Conservation (phyloP, 2,113 vertebrate genomes). For the Notarius lentiginosus region DNA sequence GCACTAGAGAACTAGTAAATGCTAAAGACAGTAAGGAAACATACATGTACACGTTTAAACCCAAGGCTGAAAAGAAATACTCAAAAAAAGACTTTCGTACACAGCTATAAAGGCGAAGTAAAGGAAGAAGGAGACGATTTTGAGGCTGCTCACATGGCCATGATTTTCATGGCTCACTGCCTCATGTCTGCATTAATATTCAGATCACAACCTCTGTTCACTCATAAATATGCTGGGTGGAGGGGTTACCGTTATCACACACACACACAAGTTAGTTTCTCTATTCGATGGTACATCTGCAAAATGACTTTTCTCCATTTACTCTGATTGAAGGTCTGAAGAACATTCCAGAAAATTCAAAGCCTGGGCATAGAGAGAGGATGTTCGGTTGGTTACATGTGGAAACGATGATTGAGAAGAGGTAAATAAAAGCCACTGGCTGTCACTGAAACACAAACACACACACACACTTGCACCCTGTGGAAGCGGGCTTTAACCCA, state of each 20-base stretch:
- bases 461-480: constrained; percentile 7
- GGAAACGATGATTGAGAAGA: neutral
- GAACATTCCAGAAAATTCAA: constrained; percentile 8
- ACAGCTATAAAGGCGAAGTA: neutral
- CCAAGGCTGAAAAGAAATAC: neutral
- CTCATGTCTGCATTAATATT: constrained; percentile 32
- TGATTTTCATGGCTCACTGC: constrained; percentile 13
- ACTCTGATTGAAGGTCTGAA: neutral
- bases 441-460: neutral
- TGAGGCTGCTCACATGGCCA: neutral
- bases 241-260: constrained; percentile 22
- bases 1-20: neutral
- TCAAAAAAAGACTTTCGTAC: neutral
- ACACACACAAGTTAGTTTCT: neutral
- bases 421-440: constrained; percentile 20
- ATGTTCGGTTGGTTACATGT: constrained; percentile 3
- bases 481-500: constrained; percentile 30
- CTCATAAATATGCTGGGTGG: constrained; percentile 34
- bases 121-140: neutral
- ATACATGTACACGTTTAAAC: neutral
- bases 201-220: constrained; percentile 25
- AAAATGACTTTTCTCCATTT: constrained; percentile 7
- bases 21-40: constrained; percentile 8
- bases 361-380: neutral
- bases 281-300: neutral